Conservation (phyloP, 2,797 vertebrate species). For the Pteropus rufus region DNA sequence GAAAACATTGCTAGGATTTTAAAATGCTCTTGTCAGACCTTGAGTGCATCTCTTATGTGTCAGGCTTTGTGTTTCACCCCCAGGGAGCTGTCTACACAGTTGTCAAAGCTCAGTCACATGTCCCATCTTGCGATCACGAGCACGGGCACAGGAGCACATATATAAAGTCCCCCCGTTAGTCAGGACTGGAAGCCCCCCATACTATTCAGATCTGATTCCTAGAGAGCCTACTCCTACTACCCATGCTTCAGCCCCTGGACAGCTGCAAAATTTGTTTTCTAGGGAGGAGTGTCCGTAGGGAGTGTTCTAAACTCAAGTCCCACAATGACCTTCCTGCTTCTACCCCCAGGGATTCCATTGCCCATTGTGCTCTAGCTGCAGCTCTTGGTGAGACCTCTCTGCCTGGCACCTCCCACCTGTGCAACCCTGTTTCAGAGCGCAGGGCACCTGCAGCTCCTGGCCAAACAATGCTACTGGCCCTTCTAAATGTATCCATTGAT, state of each 20-base stretch:
- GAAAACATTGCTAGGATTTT: not conserved
- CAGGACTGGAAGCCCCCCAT: not conserved
- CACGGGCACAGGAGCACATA: not conserved
- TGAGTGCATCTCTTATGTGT: rapidly evolving
- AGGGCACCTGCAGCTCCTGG: rapidly evolving
- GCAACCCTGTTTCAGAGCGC: not conserved
- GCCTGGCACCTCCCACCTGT: not conserved
- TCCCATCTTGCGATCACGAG: not conserved
- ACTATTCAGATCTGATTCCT: not conserved
- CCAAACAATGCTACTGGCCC: not conserved
- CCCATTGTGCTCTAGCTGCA: not conserved
- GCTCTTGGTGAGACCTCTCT: not conserved
- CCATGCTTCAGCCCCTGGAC: not conserved
- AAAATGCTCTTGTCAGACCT: not conserved
- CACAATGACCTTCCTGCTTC: not conserved
- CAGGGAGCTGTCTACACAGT: rapidly evolving
- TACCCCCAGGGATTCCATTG: not conserved
- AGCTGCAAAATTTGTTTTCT: not conserved
- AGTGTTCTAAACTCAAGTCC: not conserved
- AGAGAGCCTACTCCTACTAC: not conserved
- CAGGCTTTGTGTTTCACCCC: not conserved
- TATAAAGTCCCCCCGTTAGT: not conserved
- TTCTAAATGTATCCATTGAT: no score
- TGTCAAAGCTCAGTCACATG: not conserved
- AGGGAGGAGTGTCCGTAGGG: not conserved